Conservation (phyloP, 2,888 invertebrate species). For the Ashinkailepas kermadecensis region DNA sequence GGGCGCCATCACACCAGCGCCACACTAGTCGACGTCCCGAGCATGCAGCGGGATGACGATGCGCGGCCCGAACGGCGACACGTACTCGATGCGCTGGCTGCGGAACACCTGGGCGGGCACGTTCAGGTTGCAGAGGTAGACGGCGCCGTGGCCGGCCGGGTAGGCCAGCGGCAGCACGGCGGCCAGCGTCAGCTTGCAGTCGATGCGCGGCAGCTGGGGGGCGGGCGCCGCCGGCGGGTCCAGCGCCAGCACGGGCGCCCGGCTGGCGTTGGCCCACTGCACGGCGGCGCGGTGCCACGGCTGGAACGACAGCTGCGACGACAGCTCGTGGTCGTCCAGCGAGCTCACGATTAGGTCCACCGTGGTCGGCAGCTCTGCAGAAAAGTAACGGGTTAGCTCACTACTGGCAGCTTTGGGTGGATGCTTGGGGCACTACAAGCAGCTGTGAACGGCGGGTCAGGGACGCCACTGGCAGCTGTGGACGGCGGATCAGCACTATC, state of each 20-base stretch:
- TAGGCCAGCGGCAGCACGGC: slow-evolving; percentile 62
- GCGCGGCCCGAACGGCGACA: slow-evolving; percentile 76
- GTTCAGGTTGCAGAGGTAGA: slow-evolving; percentile 77
- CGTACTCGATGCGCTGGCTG: slow-evolving; percentile 67
- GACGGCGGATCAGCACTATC: not conserved
- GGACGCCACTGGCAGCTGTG: not conserved
- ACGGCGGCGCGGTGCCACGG: slow-evolving; percentile 49
- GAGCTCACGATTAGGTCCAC: slow-evolving; percentile 41
- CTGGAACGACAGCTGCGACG: slow-evolving; percentile 35
- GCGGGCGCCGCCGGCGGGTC: slow-evolving; percentile 58
- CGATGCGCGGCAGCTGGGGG: slow-evolving; percentile 49
- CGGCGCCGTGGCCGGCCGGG: slow-evolving; percentile 56
- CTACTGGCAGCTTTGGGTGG: not conserved
- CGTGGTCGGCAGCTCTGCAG: slow-evolving; percentile 23
- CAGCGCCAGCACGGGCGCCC: slow-evolving; percentile 63
- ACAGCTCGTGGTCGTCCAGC: slow-evolving; percentile 39
- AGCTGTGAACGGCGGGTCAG: not conserved
- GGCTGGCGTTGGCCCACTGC: slow-evolving; percentile 61
- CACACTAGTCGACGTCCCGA: not conserved
- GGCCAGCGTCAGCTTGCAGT: slow-evolving; percentile 60
- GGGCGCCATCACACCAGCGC: not conserved
- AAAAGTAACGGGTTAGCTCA: not conserved
- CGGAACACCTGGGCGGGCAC: slow-evolving; percentile 68
- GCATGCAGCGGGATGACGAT: slow-evolving; percentile 65
- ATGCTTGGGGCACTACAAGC: not conserved